Evolutionary conservation across 2,888 invertebrate species (phyloP), one percentile per base, ranked within the genome.

Genomic region (Cordilura impudica): DNA sequence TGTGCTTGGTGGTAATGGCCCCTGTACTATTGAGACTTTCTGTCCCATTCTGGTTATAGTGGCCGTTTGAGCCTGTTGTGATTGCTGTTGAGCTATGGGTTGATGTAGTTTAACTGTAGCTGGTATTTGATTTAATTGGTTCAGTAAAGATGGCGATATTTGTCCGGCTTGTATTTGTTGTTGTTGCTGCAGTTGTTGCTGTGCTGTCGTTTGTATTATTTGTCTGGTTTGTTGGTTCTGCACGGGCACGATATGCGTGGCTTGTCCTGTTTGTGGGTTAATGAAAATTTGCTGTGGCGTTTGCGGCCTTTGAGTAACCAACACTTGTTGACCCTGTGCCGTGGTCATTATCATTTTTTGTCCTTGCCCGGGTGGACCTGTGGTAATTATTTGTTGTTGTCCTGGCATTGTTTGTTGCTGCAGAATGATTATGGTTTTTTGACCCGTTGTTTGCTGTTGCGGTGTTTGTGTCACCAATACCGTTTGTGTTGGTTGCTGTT

Each of bases 381-480:
- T 78, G 0, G 83, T 82, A 58, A 85, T 82, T 71, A 90, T 90
- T 5, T 89, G 84, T 5, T 88, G 84, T 0, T 91, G 81, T 4
- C 67, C 73, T 2, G 72, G 63, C 18, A 84, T 78, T 1, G 86
- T 82, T 18, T 93, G 93, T 83, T 94, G 94, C 45, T 94, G 88
- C 60, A 94, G 92, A 54, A 94, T 94, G 54, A 94, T 94, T 29
- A 94, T 94, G 0, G 94, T 94, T 84, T 94, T 94, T 0, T 93
- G 91, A 2, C 92, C 92, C 0, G 93, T 91, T 0, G 92, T 93
- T 79, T 93, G 94, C 77, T 94, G 94, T 83, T 94, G 94, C 0
- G 93, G 91, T 1, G 93, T 92, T 84, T 94, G 94, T 0, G 94
- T 93, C 0, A 94, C 92, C 1, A 94, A 87, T 0, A 94, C 92